A percentile compares a stretch with the other conserved stretches of the same genome.
These are phyloP conservation scores for Apomyelois bistriatella DNA, from an alignment of 2,888 invertebrate species.

Conservation along the genomic window DNA sequence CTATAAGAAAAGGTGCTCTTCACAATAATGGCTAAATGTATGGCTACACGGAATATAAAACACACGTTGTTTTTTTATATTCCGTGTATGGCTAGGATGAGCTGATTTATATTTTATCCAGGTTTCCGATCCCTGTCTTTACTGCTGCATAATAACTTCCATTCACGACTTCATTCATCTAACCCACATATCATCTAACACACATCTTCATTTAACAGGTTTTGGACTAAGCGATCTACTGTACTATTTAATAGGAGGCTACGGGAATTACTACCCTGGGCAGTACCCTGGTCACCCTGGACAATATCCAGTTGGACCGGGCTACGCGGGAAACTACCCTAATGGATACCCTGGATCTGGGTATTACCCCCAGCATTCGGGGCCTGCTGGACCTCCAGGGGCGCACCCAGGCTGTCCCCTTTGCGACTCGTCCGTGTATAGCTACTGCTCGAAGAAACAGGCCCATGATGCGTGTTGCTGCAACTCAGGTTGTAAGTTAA, in stretches of 20 bases:
- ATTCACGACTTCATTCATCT: slow-evolving; percentile 14
- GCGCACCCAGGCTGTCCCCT: slow-evolving; percentile 83
- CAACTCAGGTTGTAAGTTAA: slow-evolving; percentile 64
- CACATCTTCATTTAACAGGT: slow-evolving; percentile 57
- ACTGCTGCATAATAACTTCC: too few species aligned
- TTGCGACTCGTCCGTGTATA: slow-evolving; percentile 88
- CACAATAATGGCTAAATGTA: too few species aligned
- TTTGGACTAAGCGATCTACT: slow-evolving; percentile 71
- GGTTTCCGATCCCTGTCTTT: too few species aligned
- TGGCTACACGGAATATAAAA: too few species aligned
- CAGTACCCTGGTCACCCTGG: slow-evolving; percentile 26
- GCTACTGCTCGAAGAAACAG: slow-evolving; percentile 87
- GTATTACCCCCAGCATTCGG: slow-evolving; percentile 28
- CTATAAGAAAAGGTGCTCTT: too few species aligned
- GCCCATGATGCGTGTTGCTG: slow-evolving; percentile 90
- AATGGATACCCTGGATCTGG: slow-evolving; percentile 23
- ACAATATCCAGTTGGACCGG: slow-evolving; percentile 29
- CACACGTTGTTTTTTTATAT: too few species aligned
- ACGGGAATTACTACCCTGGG: slow-evolving; percentile 28
- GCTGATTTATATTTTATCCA: too few species aligned
- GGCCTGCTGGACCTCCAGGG: slow-evolving; percentile 59
- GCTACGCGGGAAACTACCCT: slow-evolving; percentile 35
- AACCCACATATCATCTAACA: slow-evolving; percentile 37
- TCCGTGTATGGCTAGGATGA: too few species aligned
- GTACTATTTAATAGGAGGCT: slow-evolving; percentile 63